Base-by-base conservation (phyloP, 2,888 invertebrate species). In the Drosophila maculinotata region DNA sequence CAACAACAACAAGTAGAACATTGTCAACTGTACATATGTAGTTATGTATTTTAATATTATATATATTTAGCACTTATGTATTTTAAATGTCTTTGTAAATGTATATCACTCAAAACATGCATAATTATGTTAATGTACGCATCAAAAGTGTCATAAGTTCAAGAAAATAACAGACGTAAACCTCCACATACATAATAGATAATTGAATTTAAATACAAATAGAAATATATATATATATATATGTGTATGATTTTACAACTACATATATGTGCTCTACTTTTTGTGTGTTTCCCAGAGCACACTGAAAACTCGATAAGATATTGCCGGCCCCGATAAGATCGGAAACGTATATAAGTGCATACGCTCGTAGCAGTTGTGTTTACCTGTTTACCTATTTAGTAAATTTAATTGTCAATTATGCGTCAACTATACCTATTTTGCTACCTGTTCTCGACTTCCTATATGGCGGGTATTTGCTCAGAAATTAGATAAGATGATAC, bases 51-150 rank as follows among this genome's bases (percentile, higher is more conserved):
- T 65, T 64, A 58, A 49, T 57, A 56, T 64, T 52, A 53, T 51
- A 54, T 56, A 30, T 56, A 45, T 20, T 48, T 76, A 85, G 69
- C 49, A 63, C 51, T 52, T 82, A 64, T 64, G 48, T 81, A 81
- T 69, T 76, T 63, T 72, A 65, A 70, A 66, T 42, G 38, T 64
- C 45, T 62, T 59, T 83, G 79, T 82, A 79, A 66, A 76, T 73
- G 59, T 57, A 56, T 54, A 57, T 45, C 31, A 39, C 56, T 49
- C 51, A 17, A n/a, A 28, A 28, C 14, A 36, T 8, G 33, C 31
- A 39, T 28, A 64, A 23, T 44, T 58, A 63, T 64, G 26, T 42
- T 42, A 42, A 39, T 28, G 49, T 59, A 12, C 33, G 42, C 45
- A 71, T 48, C 35, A 36, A 76, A 17, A 44, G 71, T 76, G 77